Evolutionary conservation across 2,113 vertebrate genomes (phyloP), one percentile per base, ranked within the genome.

Genomic region (Otus sunia): DNA sequence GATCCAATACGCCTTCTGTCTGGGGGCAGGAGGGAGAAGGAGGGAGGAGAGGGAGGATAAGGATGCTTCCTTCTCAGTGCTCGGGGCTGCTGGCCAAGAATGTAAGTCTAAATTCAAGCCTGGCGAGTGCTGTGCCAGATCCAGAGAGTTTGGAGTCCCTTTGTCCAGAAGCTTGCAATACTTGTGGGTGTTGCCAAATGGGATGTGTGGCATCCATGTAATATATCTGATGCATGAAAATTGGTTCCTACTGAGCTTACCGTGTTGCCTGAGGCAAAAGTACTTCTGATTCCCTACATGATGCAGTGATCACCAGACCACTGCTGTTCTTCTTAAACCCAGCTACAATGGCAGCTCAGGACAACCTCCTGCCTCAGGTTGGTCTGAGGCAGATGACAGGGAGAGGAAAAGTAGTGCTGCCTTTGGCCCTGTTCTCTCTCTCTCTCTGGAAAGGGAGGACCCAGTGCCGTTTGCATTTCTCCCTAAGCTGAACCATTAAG

Each of bases 81-180:
- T 93, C 6, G 0, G 58, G 93, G 89, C 95, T 94, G 75, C 81
- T 4, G 11, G 96, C 92, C 95, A 96, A 94, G 91, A 94, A 91
- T 90, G 69, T 60, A 59, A 79, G 71, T 87, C 69, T 95, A 85
- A 92, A 94, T 91, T 86, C 86, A 94, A 91, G 69, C 75, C 87
- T 6, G 15, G 58, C 1, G n/a, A 92, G 47, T 53, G 53, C 91
- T 83, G 63, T 95, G 93, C 91, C 84, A 90, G 89, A 96, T 85
- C 47, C 89, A 77, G 56, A 73, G 91, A 94, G 80, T 96, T 90
- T 90, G 81, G 78, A 97, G 96, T 88, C 96, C 95, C 74, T 97
- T 92, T 95, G 91, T 96, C 86, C 96, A 97, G 86, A 50, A 85
- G 74, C 49, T 93, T 84, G 79, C 94, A 64, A 74, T 86, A 92